Conservation (phyloP, 2,888 invertebrate species). For the Hydraecia micacea region DNA sequence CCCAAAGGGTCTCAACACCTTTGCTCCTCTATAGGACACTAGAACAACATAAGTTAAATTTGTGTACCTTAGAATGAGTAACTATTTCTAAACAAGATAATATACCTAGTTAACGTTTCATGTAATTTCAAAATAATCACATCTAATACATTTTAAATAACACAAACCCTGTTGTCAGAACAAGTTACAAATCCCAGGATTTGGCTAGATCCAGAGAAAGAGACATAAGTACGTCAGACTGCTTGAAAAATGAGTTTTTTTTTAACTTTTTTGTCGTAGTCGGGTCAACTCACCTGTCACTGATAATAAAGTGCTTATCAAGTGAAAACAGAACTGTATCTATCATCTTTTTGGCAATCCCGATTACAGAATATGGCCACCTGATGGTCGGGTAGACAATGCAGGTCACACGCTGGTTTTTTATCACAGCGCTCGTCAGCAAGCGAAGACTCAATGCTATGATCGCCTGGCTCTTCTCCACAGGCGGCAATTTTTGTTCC, state of each 20-base stretch:
- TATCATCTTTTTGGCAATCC: constrained; percentile 75
- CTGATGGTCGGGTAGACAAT: constrained; percentile 78
- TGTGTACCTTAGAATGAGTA: neutral
- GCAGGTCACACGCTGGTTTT: constrained; percentile 67
- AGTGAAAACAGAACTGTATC: constrained; percentile 74
- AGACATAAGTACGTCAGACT: neutral
- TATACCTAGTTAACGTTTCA: neutral
- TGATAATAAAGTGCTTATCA: constrained; percentile 75
- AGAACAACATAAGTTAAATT: constrained; percentile 5
- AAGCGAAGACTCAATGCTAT: constrained; percentile 76
- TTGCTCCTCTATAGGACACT: neutral
- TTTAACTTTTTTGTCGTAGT: neutral
- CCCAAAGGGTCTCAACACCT: neutral
- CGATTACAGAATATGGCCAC: constrained; percentile 77
- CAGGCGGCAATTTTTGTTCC: constrained; percentile 77
- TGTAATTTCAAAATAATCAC: neutral
- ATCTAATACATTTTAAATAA: neutral
- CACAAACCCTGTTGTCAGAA: neutral
- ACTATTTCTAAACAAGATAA: neutral
- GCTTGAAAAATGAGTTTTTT: neutral
- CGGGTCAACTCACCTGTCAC: constrained; percentile 75
- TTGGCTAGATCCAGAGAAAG: neutral
- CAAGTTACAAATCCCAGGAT: neutral
- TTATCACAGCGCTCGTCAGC: constrained; percentile 73
- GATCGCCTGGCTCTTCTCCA: constrained; percentile 80